Conservation (phyloP, 2,888 invertebrate species). For the Athalia cordata region DNA sequence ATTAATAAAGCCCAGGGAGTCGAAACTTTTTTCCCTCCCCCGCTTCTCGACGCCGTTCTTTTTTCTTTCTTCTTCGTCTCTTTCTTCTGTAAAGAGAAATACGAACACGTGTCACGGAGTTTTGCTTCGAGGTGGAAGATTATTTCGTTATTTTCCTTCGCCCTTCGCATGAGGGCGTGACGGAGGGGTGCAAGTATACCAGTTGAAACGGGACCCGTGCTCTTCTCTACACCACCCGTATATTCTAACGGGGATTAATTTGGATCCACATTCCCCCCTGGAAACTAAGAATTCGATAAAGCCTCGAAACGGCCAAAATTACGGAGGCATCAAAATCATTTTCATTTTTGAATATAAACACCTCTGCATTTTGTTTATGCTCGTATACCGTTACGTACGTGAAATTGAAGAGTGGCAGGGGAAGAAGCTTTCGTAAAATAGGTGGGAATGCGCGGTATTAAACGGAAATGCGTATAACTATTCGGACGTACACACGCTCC, state of each 20-base stretch:
- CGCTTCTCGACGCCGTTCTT: background rate
- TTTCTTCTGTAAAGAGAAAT: conserved; percentile 10
- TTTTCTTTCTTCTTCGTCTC: background rate
- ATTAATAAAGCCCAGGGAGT: conserved; percentile 34
- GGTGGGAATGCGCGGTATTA: background rate
- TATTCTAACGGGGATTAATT: too few relatives aligned
- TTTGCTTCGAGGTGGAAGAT: conserved; percentile 28
- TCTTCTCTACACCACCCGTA: background rate
- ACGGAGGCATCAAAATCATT: too few relatives aligned
- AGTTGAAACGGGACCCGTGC: background rate
- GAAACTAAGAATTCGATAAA: too few relatives aligned
- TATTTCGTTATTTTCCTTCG: conserved; percentile 22
- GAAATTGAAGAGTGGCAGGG: too few relatives aligned
- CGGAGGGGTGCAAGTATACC: background rate
- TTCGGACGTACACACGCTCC: background rate
- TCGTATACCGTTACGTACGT: too few relatives aligned
- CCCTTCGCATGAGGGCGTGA: background rate
- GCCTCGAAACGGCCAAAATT: too few relatives aligned
- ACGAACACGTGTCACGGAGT: conserved; percentile 29
- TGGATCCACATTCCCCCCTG: too few relatives aligned
- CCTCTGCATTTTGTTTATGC: too few relatives aligned
- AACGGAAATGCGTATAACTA: background rate
- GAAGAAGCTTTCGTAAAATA: too few relatives aligned
- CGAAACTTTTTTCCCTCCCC: conserved; percentile 1
- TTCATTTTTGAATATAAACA: too few relatives aligned